Percentiles rank a stretch among this genome's conserved stretches.
Conservation (phyloP, 2,113 vertebrate species). For the Xiphophorus hellerii region DNA sequence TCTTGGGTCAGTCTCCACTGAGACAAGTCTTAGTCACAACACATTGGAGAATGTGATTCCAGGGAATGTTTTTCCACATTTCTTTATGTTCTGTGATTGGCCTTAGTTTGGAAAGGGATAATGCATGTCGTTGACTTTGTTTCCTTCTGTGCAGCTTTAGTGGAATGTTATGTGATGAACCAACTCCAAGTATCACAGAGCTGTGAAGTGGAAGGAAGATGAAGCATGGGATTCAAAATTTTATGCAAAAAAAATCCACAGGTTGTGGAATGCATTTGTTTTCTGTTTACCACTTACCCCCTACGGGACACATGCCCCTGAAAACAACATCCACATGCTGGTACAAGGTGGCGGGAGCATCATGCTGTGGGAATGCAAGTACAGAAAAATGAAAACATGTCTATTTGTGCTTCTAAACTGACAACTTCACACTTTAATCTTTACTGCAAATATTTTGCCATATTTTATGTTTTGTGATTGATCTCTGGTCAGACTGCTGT, state of each 20-base stretch:
- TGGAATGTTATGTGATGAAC: background rate
- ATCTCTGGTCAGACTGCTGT: no score
- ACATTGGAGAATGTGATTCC: constrained; percentile 54
- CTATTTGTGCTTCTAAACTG: no score
- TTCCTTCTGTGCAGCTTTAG: constrained; percentile 1
- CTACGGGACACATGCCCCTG: background rate
- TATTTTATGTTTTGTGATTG: no score
- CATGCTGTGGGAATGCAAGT: no score
- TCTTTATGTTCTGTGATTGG: constrained; percentile 2
- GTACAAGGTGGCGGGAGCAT: no score
- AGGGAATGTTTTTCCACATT: constrained; percentile 17
- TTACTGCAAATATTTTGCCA: no score
- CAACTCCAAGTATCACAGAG: background rate
- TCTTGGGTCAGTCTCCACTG: constrained; percentile 34
- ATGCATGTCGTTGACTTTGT: constrained; percentile 10
- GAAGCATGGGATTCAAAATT: background rate
- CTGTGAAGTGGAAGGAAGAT: background rate
- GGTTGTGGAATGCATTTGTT: background rate
- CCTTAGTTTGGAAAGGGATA: constrained; percentile 24
- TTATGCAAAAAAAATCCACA: background rate
- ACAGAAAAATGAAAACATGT: no score
- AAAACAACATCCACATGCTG: background rate
- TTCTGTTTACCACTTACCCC: background rate
- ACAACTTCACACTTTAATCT: no score
- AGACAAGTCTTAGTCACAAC: constrained; percentile 50